Evolutionary conservation across 2,888 invertebrate genomes (phyloP).

Genomic region (Stictocephala bisonia): DNA sequence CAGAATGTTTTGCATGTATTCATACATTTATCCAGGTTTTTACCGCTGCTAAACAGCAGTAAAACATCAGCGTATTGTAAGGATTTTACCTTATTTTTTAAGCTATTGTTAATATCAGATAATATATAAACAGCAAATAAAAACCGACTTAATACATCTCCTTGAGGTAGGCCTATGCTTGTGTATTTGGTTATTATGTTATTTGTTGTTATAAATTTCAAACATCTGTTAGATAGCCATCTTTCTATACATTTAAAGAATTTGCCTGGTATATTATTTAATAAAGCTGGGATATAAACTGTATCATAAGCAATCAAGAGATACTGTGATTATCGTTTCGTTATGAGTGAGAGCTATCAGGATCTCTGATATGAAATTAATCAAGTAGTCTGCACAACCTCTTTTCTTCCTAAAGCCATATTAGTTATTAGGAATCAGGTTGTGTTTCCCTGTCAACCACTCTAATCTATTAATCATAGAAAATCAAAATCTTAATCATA

Average conservation of each 20-base stretch:
- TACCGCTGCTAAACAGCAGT: background rate
- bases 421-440: constrained; percentile 6
- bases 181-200: background rate
- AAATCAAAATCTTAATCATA: constrained; percentile 10
- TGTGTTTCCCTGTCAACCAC: background rate
- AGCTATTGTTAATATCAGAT: background rate
- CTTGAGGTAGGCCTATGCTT: background rate
- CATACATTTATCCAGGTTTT: background rate
- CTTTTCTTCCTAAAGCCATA: constrained; percentile 19
- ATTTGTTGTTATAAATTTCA: background rate
- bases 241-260: background rate
- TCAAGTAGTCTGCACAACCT: constrained; percentile 21
- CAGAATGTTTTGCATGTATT: background rate
- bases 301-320: constrained; percentile 17
- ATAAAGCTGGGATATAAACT: background rate
- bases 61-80: background rate
- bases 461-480: constrained; percentile 17
- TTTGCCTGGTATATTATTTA: constrained; percentile 5
- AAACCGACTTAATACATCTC: background rate
- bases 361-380: background rate
- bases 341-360: background rate
- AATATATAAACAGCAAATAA: background rate
- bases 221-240: background rate
- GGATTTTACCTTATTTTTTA: background rate
- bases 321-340: background rate